These are phyloP conservation scores for Phalacrocorax aristotelis DNA, from an alignment of 2,113 vertebrate species.

Conservation along the genomic window DNA sequence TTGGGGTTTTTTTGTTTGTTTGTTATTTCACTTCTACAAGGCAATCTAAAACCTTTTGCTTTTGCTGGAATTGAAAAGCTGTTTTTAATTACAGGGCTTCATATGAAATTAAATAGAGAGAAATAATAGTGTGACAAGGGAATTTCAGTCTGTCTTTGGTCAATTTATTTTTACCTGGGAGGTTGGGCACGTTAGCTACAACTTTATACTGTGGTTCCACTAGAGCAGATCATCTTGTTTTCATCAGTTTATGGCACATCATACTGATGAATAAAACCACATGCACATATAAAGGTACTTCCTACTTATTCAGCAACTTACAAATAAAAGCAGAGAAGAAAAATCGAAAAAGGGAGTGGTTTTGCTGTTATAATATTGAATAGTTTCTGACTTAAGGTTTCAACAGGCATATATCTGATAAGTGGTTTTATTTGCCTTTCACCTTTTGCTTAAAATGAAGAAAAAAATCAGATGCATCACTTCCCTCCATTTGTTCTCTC, in stretches of 20 bases:
- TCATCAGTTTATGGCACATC: not conserved
- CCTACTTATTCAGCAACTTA: not conserved
- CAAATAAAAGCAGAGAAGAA: not conserved
- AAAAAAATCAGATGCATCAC: not conserved
- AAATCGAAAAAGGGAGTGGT: fast-evolving
- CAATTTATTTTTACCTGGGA: not conserved
- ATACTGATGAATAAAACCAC: not conserved
- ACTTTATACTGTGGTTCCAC: not conserved
- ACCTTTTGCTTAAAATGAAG: too few relatives aligned
- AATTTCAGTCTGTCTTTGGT: not conserved
- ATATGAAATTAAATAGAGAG: not conserved
- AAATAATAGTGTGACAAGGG: not conserved
- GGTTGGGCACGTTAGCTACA: not conserved
- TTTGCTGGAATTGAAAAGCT: not conserved
- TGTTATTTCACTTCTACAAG: not conserved
- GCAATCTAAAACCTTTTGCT: not conserved
- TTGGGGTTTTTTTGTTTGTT: not conserved
- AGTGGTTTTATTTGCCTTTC: too few relatives aligned
- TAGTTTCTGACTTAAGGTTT: not conserved
- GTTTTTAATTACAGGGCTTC: constrained; percentile 3
- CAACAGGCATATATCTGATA: too few relatives aligned
- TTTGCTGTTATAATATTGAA: not conserved
- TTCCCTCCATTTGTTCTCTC: not conserved
- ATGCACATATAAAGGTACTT: not conserved
- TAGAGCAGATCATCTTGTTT: not conserved